Evolutionary conservation across 2,797 vertebrate genomes (phyloP).

Genomic region (Takifugu rubripes): DNA sequence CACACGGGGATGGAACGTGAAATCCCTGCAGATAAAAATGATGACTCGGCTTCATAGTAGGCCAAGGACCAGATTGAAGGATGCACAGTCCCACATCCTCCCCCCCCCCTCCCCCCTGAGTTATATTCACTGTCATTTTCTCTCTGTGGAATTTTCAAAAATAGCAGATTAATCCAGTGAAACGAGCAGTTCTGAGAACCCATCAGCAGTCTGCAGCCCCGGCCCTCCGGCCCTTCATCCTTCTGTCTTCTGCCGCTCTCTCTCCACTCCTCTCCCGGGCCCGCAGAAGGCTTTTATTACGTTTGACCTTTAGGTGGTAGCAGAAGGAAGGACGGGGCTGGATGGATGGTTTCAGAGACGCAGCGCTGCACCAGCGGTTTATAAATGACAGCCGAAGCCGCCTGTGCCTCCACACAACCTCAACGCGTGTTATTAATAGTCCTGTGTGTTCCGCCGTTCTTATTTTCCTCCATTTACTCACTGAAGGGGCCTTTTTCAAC

Average conservation of each 20-base stretch:
- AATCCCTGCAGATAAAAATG: slow-evolving; percentile 45
- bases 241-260: slow-evolving; percentile 25
- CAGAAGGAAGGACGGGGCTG: slow-evolving; percentile 29
- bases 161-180: slow-evolving; percentile 70
- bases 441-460: too few species aligned
- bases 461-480: too few species aligned
- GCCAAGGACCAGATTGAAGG: slow-evolving; percentile 68
- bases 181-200: slow-evolving; percentile 63
- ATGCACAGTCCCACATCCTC: slow-evolving; percentile 28
- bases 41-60: slow-evolving; percentile 72
- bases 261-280: slow-evolving; percentile 26
- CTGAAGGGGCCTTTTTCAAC: too few species aligned
- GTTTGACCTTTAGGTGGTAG: slow-evolving; percentile 44
- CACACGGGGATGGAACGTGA: slow-evolving; percentile 30
- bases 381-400: slow-evolving; percentile 24
- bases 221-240: slow-evolving; percentile 22
- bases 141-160: slow-evolving; percentile 65
- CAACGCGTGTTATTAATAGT: too few species aligned
- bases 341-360: slow-evolving; percentile 18
- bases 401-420: too few species aligned
- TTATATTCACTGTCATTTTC: slow-evolving; percentile 58
- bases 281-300: slow-evolving; percentile 23
- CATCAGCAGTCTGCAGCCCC: slow-evolving; percentile 42
- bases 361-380: slow-evolving; percentile 10
- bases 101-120: slow-evolving; percentile 30